Evolutionary conservation across 2,797 vertebrate genomes (phyloP), one percentile per base, ranked within the genome.

Genomic region (Choloepus didactylus): DNA sequence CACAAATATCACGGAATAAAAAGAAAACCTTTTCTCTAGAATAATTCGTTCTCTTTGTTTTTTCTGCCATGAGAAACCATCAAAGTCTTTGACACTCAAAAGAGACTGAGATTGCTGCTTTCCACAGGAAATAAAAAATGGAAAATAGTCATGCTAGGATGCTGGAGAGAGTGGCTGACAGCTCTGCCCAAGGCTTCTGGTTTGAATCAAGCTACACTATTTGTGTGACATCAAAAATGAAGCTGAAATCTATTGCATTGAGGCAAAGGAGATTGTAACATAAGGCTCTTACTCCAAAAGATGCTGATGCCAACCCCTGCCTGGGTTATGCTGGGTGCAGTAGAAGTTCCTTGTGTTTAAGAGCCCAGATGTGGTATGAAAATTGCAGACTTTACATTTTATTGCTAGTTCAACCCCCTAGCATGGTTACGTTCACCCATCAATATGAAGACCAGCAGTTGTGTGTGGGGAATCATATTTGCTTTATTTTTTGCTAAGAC

Each of bases 141-240:
- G 73, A 90, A 87, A 35, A 67, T 72, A 89, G 62, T 90, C 87
- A 11, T 80, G 49, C 54, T 76, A 66, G 66, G 80, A 56, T 59
- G 73, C 73, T 35, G 56, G 70, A 18, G 29, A 94, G n/a, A 80
- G 86, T 82, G 94, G 59, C 76, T 87, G 76, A 87, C 89, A 85
- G 96, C 69, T 97, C 80, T 11, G 80, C 69, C 92, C 87, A 91
- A 97, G 75, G 59, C 86, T 79, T 66, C 23, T 38, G 41, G 11
- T 70, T 92, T 81, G 38, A 83, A 83, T 49, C 83, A 44, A 95
- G 90, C 54, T 31, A 7, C 86, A 38, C 93, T 95, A 64, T 97
- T 96, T 92, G 90, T 86, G 80, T 72, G 84, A 72, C 60, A 82
- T 98, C 88, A 85, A 89, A 97, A 93, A 41, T 82, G 95, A 95